Conservation (phyloP, 2,113 vertebrate genomes). For the Eleginops maclovinus region DNA sequence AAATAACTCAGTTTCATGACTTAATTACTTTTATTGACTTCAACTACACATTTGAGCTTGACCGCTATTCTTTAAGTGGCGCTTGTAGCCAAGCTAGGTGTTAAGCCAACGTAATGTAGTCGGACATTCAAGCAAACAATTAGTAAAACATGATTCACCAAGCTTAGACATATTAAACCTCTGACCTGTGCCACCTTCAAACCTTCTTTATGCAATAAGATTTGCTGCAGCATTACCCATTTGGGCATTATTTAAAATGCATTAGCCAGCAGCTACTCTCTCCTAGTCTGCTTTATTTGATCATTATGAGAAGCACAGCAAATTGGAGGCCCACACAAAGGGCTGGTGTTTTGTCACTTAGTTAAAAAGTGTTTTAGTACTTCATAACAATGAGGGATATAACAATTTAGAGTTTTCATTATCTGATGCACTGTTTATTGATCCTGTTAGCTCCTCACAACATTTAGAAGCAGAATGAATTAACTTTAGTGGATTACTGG, state of each 20-base stretch:
- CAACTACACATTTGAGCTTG: background rate
- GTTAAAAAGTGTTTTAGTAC: slow-evolving; percentile 40
- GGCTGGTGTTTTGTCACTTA: slow-evolving; percentile 15
- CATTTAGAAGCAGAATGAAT: slow-evolving; percentile 28
- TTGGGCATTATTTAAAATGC: background rate
- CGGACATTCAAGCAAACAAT: background rate
- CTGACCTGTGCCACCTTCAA: too few species aligned
- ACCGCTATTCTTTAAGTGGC: background rate
- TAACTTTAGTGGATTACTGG: slow-evolving; percentile 29
- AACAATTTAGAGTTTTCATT: slow-evolving; percentile 34
- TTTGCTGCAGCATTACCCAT: background rate
- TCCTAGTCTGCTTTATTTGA: background rate
- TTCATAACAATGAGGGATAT: slow-evolving; percentile 19
- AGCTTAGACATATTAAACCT: background rate
- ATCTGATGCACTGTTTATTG: slow-evolving; percentile 34
- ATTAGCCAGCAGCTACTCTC: background rate
- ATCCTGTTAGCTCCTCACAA: slow-evolving; percentile 26
- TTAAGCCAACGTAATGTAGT: background rate
- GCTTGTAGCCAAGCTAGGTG: background rate
- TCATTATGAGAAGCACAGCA: background rate
- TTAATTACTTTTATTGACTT: background rate
- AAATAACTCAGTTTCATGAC: too few species aligned
- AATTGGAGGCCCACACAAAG: background rate
- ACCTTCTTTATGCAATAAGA: background rate
- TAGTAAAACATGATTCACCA: background rate